phyloP scores from a whole-genome alignment of 2,888 invertebrate species.

The Drosophila stalkeri region DNA sequence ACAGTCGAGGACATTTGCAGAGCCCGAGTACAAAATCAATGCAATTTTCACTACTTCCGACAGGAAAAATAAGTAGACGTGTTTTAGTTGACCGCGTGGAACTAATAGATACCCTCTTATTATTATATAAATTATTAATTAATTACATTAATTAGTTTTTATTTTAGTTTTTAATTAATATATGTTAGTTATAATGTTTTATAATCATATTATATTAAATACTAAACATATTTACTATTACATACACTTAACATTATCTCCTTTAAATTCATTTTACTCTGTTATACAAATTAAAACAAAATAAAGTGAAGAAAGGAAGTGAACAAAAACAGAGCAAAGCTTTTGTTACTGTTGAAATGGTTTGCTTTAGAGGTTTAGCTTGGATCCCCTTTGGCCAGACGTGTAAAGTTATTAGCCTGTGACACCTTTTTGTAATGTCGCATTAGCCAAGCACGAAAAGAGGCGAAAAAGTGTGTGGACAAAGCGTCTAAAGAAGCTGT shows the following conservation, averaged over 20 bases:
- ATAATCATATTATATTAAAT: no score
- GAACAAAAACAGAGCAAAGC: background rate
- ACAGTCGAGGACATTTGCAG: slow-evolving; percentile 66
- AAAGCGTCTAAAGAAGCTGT: slow-evolving; percentile 18
- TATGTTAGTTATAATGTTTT: no score
- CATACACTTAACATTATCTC: no score
- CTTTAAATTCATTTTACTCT: no score
- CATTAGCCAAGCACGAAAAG: slow-evolving; percentile 49
- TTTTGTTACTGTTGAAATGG: slow-evolving; percentile 28
- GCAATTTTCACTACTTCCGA: slow-evolving; percentile 78
- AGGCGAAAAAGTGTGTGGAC: background rate
- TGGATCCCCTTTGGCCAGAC: slow-evolving; percentile 36
- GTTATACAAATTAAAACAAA: no score
- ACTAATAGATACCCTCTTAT: background rate
- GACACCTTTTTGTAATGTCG: slow-evolving; percentile 69
- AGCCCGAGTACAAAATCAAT: slow-evolving; percentile 71
- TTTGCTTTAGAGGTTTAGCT: slow-evolving; percentile 67
- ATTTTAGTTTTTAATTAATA: no score
- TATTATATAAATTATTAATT: background rate
- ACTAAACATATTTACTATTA: no score
- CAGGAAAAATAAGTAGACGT: slow-evolving; percentile 8
- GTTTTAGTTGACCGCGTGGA: background rate
- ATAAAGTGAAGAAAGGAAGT: no score
- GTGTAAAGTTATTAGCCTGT: slow-evolving; percentile 72
- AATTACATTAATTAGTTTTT: background rate